Evolutionary conservation across 2,888 invertebrate genomes (phyloP).

Genomic region (Apotomis turbidana): DNA sequence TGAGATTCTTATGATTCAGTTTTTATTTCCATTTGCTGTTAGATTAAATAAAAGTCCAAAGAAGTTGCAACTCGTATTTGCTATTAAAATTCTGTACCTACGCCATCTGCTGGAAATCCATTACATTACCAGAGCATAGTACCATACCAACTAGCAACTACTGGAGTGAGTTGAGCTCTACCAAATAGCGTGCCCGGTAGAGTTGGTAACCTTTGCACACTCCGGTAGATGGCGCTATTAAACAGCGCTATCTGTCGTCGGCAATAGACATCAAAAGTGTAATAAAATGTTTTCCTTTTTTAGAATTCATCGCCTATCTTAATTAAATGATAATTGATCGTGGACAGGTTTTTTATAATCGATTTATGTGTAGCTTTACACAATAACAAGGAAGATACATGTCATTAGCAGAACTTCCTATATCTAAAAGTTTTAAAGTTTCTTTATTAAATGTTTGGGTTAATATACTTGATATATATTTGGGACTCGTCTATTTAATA

Average conservation of each 20-base stretch:
- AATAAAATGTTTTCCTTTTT: not conserved
- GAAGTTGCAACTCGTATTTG: not conserved
- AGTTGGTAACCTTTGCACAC: slow-evolving; percentile 2
- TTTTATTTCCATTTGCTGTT: too few relatives aligned
- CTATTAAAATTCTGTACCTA: not conserved
- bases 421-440: too few relatives aligned
- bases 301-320: not conserved
- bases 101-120: slow-evolving; percentile 16
- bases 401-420: not conserved
- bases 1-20: too few relatives aligned
- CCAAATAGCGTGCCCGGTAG: not conserved
- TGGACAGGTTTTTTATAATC: not conserved
- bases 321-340: not conserved
- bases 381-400: not conserved
- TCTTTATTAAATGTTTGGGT: too few relatives aligned
- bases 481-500: too few relatives aligned
- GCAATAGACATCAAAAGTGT: not conserved
- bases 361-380: not conserved
- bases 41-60: too few relatives aligned
- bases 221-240: slow-evolving; percentile 18
- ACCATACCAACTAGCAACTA: not conserved
- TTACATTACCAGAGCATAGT: not conserved
- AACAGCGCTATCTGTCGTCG: slow-evolving; percentile 19
- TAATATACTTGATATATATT: too few relatives aligned
- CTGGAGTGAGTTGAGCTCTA: not conserved